Conservation (phyloP, 2,888 invertebrate species). For the Drosophila vallismaia region DNA sequence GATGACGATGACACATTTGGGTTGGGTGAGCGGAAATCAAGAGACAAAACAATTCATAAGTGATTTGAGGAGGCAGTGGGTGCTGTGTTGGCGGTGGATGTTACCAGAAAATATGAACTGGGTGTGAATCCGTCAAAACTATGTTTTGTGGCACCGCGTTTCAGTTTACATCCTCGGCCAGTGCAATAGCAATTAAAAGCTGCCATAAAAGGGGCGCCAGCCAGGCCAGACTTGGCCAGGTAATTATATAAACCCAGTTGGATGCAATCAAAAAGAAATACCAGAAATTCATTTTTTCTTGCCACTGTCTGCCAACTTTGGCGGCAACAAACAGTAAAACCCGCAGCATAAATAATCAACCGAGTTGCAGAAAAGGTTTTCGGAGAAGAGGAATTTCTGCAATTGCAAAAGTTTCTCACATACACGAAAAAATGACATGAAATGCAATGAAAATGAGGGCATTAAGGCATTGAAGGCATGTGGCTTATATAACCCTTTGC, state of each 20-base stretch:
- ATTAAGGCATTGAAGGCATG: conserved; percentile 50
- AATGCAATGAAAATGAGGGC: conserved; percentile 62
- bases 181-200: conserved; percentile 28
- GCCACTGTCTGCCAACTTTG: conserved; percentile 24
- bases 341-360: conserved; percentile 40
- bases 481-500: conserved; percentile 49
- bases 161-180: conserved; percentile 18
- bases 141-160: conserved; percentile 9
- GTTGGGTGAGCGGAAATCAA: conserved; percentile 31
- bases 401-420: conserved; percentile 35
- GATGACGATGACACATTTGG: conserved; percentile 38
- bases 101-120: neutral
- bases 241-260: conserved; percentile 65
- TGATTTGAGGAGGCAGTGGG: conserved; percentile 28
- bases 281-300: conserved; percentile 23
- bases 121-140: conserved; percentile 35
- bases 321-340: conserved; percentile 22
- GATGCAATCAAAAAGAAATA: conserved; percentile 46
- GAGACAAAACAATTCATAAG: conserved; percentile 21
- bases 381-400: conserved; percentile 29
- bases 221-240: conserved; percentile 45
- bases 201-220: conserved; percentile 38
- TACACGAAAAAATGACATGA: conserved; percentile 43
- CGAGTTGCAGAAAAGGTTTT: neutral
- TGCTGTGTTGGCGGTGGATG: conserved; percentile 29